Evolutionary conservation across 2,797 vertebrate species (phyloP).

Genomic region (Xiphophorus birchmanni): DNA sequence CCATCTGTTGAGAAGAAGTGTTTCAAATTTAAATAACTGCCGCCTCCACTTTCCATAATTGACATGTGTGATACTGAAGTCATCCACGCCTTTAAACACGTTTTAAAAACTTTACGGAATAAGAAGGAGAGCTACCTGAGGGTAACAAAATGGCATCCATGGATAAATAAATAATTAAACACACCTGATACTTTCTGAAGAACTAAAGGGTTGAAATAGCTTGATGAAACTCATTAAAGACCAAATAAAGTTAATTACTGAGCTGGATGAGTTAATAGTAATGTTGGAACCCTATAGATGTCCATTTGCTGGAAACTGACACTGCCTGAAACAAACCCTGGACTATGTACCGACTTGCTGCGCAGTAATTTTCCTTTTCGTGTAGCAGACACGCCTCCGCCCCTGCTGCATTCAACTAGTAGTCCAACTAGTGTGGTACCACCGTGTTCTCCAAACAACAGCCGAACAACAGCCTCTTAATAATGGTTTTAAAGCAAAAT

Average conservation of each 20-base stretch:
- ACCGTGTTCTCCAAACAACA: neutral
- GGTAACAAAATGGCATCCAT: conserved; percentile 66
- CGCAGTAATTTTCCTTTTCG: conserved; percentile 52
- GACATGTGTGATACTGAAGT: neutral
- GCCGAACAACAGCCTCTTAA: neutral
- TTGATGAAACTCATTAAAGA: neutral
- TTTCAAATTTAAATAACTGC: neutral
- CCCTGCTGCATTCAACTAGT: conserved; percentile 65
- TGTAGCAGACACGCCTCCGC: conserved; percentile 54
- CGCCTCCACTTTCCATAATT: neutral
- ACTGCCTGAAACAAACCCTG: neutral
- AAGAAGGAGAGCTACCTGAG: conserved; percentile 4
- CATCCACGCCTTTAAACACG: neutral
- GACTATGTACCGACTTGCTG: neutral
- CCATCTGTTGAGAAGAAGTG: neutral
- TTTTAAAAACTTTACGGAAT: neutral
- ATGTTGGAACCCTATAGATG: no score
- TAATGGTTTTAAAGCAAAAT: neutral
- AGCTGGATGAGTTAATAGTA: no score
- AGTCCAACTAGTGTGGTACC: neutral
- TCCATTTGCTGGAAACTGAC: neutral
- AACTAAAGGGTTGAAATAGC: neutral
- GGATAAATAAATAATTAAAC: conserved; percentile 57
- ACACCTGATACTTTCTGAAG: conserved; percentile 31
- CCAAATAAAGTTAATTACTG: neutral